A percentile compares a stretch with the other conserved stretches of the same genome.
phyloP scores from a whole-genome alignment of 23 tunicate species.

The Halocynthia roretzi region DNA sequence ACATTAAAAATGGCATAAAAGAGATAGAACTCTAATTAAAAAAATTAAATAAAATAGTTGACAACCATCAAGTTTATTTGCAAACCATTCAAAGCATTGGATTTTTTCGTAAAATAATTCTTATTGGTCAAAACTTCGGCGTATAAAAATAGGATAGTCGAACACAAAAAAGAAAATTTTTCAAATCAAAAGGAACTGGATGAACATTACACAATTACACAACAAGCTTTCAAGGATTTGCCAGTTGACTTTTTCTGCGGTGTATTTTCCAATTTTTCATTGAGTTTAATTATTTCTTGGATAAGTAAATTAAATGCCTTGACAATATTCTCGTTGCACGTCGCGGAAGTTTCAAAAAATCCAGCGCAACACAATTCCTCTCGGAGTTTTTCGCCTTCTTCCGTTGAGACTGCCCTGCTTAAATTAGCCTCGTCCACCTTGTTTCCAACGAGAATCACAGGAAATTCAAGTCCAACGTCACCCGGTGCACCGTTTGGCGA shows the following conservation, averaged over 20 bases:
- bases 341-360: conserved; percentile 76
- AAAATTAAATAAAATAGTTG: no score
- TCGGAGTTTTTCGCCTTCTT: conserved; percentile 41
- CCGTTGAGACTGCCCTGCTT: conserved; percentile 39
- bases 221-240: neutral
- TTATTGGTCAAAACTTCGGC: no score
- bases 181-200: neutral
- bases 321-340: conserved; percentile 78
- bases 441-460: conserved; percentile 69
- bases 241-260: no score
- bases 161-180: neutral
- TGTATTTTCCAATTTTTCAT: no score
- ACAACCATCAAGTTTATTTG: no score
- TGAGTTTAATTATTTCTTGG: conserved; percentile 8
- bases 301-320: conserved; percentile 48
- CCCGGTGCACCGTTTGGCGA: conserved; percentile 27
- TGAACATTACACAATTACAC: neutral
- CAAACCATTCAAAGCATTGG: no score
- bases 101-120: no score
- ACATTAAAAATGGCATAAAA: no score
- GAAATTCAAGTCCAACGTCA: conserved; percentile 10
- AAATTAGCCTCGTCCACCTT: conserved; percentile 90
- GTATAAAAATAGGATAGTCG: no score
- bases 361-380: conserved; percentile 46
- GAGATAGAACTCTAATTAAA: no score